Base-by-base conservation (phyloP, 2,888 invertebrate genomes). In the Catocala sponsa region DNA sequence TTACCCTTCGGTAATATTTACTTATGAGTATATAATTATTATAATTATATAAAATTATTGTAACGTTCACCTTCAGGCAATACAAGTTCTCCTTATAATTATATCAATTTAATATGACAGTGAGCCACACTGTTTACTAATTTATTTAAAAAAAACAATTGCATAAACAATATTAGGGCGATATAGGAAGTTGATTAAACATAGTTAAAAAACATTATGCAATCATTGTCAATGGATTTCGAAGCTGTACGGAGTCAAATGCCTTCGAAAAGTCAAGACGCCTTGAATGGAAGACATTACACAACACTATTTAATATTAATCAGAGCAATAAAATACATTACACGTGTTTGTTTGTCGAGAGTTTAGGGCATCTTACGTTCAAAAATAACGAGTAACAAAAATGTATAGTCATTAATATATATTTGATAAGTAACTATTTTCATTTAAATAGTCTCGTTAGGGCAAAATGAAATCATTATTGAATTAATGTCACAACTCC, bases 241-340 rank as follows among this genome's bases (percentile, higher is more conserved):
- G 9, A 47, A 10, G 25, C 4, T 47, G 13, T 9, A 25, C 25
- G 25, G 25, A 25, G 47, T 47, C 47, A 47, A 47, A 47, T 25
- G 13, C 47, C 25, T 25, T 10, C 25, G 25, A 47, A 47, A 9
- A 15, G n/a, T n/a, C 43, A n/a, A n/a, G n/a, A 47, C 47, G 25
- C 47, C 10, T 25, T 25, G 4, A 25, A 25, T 10, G 4, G 7
- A 25, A 25, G 6, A 25, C 6, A 9, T 47, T 47, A 13, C 47
- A 25, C 47, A 47, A 47, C 13, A 25, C 47, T 47, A 25, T 25
- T 47, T 47, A 47, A 47, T 47, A 47, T 25, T 47, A 15, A 47
- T 47, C 47, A 47, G 25, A 47, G 47, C 47, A 47, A 47, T 47
- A 47, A 47, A 25, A 25, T 25, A n/a, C 25, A 9, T 46, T 7